Base-by-base conservation (phyloP, 2,888 invertebrate genomes). In the Mimachlamys varia region DNA sequence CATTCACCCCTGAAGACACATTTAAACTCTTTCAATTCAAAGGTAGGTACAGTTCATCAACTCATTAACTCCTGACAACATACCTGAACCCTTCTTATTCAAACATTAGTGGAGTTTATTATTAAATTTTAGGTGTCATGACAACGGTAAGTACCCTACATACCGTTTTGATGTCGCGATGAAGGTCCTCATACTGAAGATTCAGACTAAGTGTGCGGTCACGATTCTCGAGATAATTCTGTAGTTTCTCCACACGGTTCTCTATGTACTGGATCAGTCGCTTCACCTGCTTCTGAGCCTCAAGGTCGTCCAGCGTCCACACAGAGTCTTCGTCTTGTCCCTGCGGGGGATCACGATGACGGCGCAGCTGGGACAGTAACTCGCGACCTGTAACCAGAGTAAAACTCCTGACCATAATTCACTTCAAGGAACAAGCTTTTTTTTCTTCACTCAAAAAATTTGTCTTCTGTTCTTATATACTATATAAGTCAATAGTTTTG, bases 201-300 rank as follows among this genome's bases (percentile, higher is more conserved):
- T 94, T 95, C 13, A 93, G 87, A 90, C 94, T 94, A n/a, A 95
- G 92, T 1, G 93, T 92, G 53, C 92, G 89, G 88, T 94, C 95
- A 50, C 93, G 90, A 89, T 95, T 93, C 58, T 95, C 95, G 88
- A 96, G 94, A 89, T 94, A 94, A 15, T 94, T 93, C 50, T 93
- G 94, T 50, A 96, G 92, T 88, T 95, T 95, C 50, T 96, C 95
- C 89, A 96, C 93, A 33, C 95, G 94, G 90, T 93, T 94, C 91
- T 96, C 96, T 88, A 96, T 94, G 90, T 94, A 93, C 76, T 95
- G 96, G 44, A 96, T 93, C 37, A 94, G 92, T 7, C 95, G 93
- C 91, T 96, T 96, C 58, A 96, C 95, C 89, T 95, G 95, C 89
- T 95, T 95, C 92, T 95, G 95, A 4, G 95, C 93, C 91, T 96